Evolutionary conservation across 2,888 invertebrate species (phyloP), one percentile per base, ranked within the genome.

Genomic region (Brachypalpus laphriformis): DNA sequence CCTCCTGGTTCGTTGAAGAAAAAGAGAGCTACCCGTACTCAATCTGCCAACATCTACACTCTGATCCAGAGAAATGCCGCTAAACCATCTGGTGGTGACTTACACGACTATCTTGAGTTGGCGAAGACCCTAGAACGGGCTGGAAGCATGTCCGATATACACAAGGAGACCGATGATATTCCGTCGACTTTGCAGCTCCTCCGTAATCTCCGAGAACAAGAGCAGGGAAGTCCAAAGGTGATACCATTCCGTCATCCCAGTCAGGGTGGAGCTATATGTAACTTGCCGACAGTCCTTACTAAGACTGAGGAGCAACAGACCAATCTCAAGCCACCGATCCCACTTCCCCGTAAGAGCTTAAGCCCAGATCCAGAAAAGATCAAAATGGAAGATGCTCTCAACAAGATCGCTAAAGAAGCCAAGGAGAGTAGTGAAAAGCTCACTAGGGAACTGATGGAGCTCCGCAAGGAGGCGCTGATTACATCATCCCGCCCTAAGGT

Each of bases 11-110:
- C 92, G 47, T 89, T 94, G 57, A 95, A 94, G 90, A 97, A 96
- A 91, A 96, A 96, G 89, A 94, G 96, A 77, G 97, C 97, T 0
- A 95, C 96, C 0, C 93, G 97, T 85, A 97, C 97, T 2, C 92
- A 96, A 59, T 97, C 97, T 0, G 97, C 97, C 0, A 97, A 97
- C 90, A 95, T 97, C 85, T 96, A 96, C 80, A 95, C 95, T 82
- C 93, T 96, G 89, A 95, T 96, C 78, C 95, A 95, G 89, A 94
- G 94, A 88, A 94, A 95, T 88, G 92, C 92, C 0, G 91, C 91
- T 0, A 92, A 91, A 74, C 92, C 91, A 6, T 92, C 92, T 0
- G 92, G 93, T 0, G 92, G 92, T 0, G 91, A 91, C 91, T 92
- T 94, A 7, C 93, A 93, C 42, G 94, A 94, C 77, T 94, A 93